Conservation (phyloP, 2,113 vertebrate genomes). For the Mugil cephalus region DNA sequence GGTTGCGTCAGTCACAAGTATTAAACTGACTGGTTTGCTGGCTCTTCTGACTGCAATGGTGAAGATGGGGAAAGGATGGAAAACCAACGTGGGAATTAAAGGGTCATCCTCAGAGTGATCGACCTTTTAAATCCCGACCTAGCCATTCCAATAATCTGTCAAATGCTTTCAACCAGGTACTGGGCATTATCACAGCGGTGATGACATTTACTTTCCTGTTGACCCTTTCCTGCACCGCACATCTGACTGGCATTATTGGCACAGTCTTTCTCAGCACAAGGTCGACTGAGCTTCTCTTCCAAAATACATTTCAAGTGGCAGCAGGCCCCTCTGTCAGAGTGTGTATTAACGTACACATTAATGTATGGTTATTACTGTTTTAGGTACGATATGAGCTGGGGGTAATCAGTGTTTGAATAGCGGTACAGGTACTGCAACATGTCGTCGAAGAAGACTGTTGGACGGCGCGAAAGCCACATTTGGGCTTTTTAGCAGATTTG, state of each 20-base stretch:
- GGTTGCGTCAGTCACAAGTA: conserved; percentile 22
- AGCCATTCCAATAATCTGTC: conserved; percentile 35
- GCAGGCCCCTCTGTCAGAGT: conserved; percentile 40
- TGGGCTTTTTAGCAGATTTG: conserved; percentile 46
- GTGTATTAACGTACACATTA: conserved; percentile 36
- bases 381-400: conserved; percentile 34
- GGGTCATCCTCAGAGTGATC: conserved; percentile 35
- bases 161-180: conserved; percentile 44
- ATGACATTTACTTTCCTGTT: conserved; percentile 60
- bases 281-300: conserved; percentile 47
- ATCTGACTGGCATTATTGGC: conserved; percentile 36
- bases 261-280: conserved; percentile 44
- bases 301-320: conserved; percentile 51
- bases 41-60: conserved; percentile 2
- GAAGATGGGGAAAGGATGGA: neutral
- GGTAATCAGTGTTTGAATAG: conserved; percentile 59
- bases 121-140: conserved; percentile 44
- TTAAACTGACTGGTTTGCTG: conserved; percentile 19
- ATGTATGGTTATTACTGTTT: conserved; percentile 58
- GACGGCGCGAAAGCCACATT: conserved; percentile 47
- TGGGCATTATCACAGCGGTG: conserved; percentile 28
- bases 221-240: conserved; percentile 31
- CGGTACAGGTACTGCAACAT: conserved; percentile 48
- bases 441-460: conserved; percentile 34
- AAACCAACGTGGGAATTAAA: conserved; percentile 24